These are phyloP conservation scores for Malaclemys terrapin DNA, from an alignment of 2,113 vertebrate genomes.

Conservation along the genomic window DNA sequence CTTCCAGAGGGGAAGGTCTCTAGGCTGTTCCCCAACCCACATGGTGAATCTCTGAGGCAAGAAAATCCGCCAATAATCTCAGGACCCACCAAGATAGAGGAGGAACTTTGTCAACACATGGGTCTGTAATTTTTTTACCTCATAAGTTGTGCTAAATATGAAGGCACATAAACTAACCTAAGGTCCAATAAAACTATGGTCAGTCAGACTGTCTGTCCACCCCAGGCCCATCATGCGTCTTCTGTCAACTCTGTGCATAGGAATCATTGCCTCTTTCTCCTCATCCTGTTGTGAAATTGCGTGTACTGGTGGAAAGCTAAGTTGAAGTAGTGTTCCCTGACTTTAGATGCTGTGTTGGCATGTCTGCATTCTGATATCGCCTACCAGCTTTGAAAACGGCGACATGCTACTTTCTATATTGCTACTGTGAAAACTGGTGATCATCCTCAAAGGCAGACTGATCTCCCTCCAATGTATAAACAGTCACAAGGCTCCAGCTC, in stretches of 20 bases:
- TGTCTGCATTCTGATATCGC: neutral
- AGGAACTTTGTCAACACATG: no score
- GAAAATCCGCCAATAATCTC: no score
- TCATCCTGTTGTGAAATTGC: accelerated
- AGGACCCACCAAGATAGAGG: no score
- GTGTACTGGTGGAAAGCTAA: neutral
- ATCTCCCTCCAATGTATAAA: neutral
- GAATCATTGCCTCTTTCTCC: neutral
- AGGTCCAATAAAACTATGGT: neutral
- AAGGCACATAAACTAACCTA: neutral
- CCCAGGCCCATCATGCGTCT: no score
- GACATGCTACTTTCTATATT: accelerated
- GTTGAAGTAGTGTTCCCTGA: accelerated
- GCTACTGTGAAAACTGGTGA: neutral
- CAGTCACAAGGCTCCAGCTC: neutral
- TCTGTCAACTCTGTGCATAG: neutral
- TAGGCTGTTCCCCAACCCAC: no score
- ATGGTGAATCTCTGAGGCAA: no score
- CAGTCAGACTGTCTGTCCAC: neutral
- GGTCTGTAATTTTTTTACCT: neutral
- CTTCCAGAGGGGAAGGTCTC: no score
- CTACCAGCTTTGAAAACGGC: neutral
- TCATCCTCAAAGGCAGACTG: neutral
- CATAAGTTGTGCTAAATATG: neutral
- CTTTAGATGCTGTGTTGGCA: neutral